A percentile compares a stretch with the other conserved stretches of the same genome.
These are phyloP conservation scores for Polyommatus icarus DNA, from an alignment of 2,888 invertebrate genomes.

Conservation along the genomic window DNA sequence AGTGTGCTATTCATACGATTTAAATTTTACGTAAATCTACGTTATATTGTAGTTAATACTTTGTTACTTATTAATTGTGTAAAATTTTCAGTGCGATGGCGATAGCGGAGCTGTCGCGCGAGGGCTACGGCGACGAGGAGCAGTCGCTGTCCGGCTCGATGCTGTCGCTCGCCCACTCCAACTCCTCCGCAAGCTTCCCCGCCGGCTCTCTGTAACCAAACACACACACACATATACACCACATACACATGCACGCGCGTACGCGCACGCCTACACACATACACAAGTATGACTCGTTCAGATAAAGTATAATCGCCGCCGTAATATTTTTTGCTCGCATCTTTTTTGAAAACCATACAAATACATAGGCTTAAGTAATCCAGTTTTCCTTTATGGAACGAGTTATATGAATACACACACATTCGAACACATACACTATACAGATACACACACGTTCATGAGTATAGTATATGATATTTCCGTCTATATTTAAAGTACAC, in stretches of 20 bases:
- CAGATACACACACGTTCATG: neutral
- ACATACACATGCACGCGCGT: slow-evolving; percentile 36
- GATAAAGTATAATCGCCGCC: neutral
- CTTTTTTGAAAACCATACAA: neutral
- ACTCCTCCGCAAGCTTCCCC: slow-evolving; percentile 95
- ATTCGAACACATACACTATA: slow-evolving; percentile 10
- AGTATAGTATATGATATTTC: slow-evolving; percentile 16
- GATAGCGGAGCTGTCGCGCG: slow-evolving; percentile 94
- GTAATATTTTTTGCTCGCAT: neutral
- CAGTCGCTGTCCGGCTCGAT: slow-evolving; percentile 96
- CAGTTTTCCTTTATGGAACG: slow-evolving; percentile 7
- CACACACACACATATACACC: slow-evolving; percentile 37
- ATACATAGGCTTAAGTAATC: neutral
- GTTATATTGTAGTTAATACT: too few relatives aligned
- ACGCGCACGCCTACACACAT: neutral
- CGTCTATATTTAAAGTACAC: slow-evolving; percentile 27
- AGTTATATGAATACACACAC: neutral
- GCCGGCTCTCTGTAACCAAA: slow-evolving; percentile 85
- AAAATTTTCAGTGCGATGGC: slow-evolving; percentile 87
- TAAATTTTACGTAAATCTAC: too few relatives aligned
- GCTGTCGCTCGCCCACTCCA: slow-evolving; percentile 96
- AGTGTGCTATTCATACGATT: too few relatives aligned
- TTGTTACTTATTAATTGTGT: too few relatives aligned
- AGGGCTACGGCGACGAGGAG: slow-evolving; percentile 94
- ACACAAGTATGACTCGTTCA: slow-evolving; percentile 1